These are phyloP conservation scores for Meiosimyza decipiens DNA, from an alignment of 2,888 invertebrate species.

Conservation along the genomic window DNA sequence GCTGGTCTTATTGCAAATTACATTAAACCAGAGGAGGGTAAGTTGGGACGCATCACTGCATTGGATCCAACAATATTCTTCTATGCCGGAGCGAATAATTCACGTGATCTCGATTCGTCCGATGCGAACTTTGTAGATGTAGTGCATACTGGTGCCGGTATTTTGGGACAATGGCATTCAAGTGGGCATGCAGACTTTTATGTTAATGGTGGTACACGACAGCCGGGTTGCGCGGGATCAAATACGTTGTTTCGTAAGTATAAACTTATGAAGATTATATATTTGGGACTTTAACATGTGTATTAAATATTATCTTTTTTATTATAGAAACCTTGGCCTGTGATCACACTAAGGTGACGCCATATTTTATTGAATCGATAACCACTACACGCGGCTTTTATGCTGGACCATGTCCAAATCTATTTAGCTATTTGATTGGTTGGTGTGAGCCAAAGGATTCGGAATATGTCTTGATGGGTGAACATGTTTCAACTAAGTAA, in stretches of 20 bases:
- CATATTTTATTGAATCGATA: constrained; percentile 90
- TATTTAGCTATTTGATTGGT: constrained; percentile 85
- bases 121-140: constrained; percentile 88
- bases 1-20: constrained; percentile 85
- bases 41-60: constrained; percentile 86
- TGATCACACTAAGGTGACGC: constrained; percentile 90
- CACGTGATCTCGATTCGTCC: constrained; percentile 80
- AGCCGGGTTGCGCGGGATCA: constrained; percentile 86
- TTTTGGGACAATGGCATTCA: constrained; percentile 89
- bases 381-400: constrained; percentile 83
- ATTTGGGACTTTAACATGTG: neutral
- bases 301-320: constrained; percentile 7
- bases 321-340: constrained; percentile 83
- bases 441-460: constrained; percentile 84
- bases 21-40: constrained; percentile 74
- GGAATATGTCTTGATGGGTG: constrained; percentile 88
- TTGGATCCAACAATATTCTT: constrained; percentile 88
- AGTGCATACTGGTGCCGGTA: constrained; percentile 87
- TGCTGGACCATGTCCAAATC: constrained; percentile 85
- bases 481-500: constrained; percentile 78
- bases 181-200: constrained; percentile 91
- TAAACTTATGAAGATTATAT: neutral
- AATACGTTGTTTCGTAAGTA: constrained; percentile 83
- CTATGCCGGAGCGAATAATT: constrained; percentile 84
- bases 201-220: constrained; percentile 87